phyloP scores from a whole-genome alignment of 2,888 invertebrate genomes.

The Limnephilus marmoratus region DNA sequence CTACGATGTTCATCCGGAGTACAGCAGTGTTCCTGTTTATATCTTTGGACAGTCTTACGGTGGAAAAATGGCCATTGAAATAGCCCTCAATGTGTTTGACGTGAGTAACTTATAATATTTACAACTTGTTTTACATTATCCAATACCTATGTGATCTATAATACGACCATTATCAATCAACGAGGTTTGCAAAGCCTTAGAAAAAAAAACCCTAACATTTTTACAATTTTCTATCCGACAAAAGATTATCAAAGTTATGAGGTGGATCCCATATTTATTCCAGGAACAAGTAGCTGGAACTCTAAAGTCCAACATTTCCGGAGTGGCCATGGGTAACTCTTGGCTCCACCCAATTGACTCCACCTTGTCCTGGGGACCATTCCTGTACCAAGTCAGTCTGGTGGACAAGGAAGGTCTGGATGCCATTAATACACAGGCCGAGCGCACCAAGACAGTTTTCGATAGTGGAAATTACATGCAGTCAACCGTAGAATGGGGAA shows the following conservation, averaged over 20 bases:
- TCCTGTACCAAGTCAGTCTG: conserved; percentile 84
- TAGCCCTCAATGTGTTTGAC: conserved; percentile 80
- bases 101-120: conserved; percentile 69
- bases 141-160: too few species aligned
- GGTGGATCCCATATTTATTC: conserved; percentile 21
- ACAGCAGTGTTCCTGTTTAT: conserved; percentile 85
- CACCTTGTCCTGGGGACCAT: conserved; percentile 89
- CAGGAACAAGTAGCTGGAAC: conserved; percentile 81
- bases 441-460: conserved; percentile 77
- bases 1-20: conserved; percentile 82
- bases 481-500: conserved; percentile 82
- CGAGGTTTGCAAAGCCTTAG: too few species aligned
- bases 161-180: too few species aligned
- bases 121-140: too few species aligned
- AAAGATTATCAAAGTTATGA: too few species aligned
- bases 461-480: conserved; percentile 77
- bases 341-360: conserved; percentile 94
- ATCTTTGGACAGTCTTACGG: conserved; percentile 95
- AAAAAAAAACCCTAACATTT: too few species aligned
- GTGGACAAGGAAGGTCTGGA: conserved; percentile 83
- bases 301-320: conserved; percentile 84
- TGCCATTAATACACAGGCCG: conserved; percentile 78
- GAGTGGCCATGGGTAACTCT: conserved; percentile 89
- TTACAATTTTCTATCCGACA: too few species aligned
- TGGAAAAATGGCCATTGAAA: conserved; percentile 94